A percentile compares a stretch with the other conserved stretches of the same genome.
Conservation (phyloP, 2,797 vertebrate species). For the Pipistrellus pipistrellus region DNA sequence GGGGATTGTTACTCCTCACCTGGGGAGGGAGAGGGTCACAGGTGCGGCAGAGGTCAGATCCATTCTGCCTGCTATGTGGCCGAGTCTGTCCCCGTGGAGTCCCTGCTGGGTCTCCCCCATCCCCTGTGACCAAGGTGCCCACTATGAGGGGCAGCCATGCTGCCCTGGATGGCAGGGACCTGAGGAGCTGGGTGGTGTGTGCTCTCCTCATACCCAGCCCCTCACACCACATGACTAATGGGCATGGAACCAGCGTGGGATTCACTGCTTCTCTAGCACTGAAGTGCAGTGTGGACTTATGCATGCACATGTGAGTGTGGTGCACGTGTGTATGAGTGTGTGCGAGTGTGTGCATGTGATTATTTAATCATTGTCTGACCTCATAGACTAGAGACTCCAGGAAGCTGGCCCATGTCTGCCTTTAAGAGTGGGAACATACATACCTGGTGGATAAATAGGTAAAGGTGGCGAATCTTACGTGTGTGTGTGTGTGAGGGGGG, state of each 20-base stretch:
- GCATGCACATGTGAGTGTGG: background rate
- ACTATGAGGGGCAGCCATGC: too few species aligned
- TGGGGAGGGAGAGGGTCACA: background rate
- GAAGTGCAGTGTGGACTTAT: background rate
- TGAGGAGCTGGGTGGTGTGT: background rate
- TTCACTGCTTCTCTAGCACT: background rate
- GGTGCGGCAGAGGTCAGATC: background rate
- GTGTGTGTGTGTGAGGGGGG: background rate
- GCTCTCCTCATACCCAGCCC: background rate
- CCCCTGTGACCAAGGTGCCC: background rate
- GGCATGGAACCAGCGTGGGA: too few species aligned
- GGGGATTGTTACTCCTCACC: background rate
- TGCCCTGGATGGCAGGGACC: background rate
- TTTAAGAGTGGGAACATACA: background rate
- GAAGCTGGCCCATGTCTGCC: background rate
- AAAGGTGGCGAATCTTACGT: background rate
- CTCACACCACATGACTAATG: background rate
- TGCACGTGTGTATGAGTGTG: background rate
- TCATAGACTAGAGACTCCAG: background rate
- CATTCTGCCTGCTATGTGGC: background rate
- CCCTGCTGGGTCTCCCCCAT: background rate
- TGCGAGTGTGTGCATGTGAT: fast-evolving
- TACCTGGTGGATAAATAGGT: background rate
- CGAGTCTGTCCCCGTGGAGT: background rate
- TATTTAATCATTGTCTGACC: background rate